These are phyloP conservation scores for Eurosta solidaginis DNA, from an alignment of 1,140 invertebrate genomes.

Conservation along the genomic window DNA sequence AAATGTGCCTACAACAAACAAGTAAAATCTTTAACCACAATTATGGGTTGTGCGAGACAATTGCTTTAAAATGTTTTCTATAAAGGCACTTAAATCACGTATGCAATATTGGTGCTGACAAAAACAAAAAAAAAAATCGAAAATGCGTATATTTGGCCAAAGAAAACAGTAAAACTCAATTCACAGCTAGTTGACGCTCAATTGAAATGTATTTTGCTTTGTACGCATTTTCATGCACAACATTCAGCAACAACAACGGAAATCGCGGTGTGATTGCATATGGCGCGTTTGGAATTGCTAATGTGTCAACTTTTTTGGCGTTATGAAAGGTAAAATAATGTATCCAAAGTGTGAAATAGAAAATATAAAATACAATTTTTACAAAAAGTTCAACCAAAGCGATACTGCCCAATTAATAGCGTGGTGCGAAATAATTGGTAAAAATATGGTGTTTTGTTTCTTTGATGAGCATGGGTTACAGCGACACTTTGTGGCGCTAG, in stretches of 20 bases:
- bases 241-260: neutral
- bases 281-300: neutral
- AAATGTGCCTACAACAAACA: neutral
- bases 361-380: neutral
- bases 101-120: too few relatives aligned
- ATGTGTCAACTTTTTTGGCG: neutral
- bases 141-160: too few relatives aligned
- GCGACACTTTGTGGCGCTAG: too few relatives aligned
- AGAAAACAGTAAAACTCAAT: neutral
- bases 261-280: neutral
- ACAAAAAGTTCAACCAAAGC: neutral
- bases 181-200: neutral
- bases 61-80: neutral
- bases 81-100: too few relatives aligned
- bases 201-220: neutral
- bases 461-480: too few relatives aligned
- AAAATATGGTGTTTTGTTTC: too few relatives aligned
- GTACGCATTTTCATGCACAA: neutral
- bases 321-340: neutral
- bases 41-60: neutral
- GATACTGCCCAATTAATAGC: too few relatives aligned
- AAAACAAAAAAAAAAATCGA: too few relatives aligned
- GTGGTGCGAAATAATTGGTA: too few relatives aligned
- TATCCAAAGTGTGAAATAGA: neutral
- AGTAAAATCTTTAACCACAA: neutral